phyloP scores from a whole-genome alignment of 1,140 invertebrate genomes.

The Drosophila quadrilineata region DNA sequence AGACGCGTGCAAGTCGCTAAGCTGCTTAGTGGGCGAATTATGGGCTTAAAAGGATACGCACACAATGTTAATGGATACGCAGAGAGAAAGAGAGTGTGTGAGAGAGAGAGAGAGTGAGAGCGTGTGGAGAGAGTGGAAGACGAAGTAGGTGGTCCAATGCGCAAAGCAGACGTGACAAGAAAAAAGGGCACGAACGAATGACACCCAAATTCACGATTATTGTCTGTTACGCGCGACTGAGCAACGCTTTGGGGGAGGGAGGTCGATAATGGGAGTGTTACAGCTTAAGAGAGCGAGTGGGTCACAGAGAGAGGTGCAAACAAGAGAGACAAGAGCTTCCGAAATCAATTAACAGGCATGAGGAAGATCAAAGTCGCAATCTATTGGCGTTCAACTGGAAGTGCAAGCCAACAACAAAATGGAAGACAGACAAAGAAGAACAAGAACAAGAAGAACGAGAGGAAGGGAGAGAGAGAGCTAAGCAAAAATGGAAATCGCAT shows the following conservation, averaged over 20 bases:
- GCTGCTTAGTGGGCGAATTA: conserved; percentile 35
- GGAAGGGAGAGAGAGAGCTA: background rate
- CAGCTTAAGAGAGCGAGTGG: background rate
- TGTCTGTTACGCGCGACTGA: conserved; percentile 40
- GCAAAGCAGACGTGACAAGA: conserved; percentile 4
- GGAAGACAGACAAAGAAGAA: background rate
- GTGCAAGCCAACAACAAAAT: conserved; percentile 25
- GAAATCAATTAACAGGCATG: conserved; percentile 52
- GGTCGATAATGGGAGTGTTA: conserved; percentile 4
- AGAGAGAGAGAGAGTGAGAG: background rate
- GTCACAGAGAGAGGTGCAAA: too few relatives aligned
- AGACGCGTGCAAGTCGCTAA: conserved; percentile 29
- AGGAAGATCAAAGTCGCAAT: conserved; percentile 50
- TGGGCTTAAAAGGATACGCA: conserved; percentile 31
- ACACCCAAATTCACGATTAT: conserved; percentile 38
- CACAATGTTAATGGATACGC: conserved; percentile 26
- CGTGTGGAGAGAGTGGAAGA: background rate
- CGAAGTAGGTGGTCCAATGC: background rate
- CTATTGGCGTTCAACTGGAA: conserved; percentile 34
- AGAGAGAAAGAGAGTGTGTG: background rate
- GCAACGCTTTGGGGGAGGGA: background rate
- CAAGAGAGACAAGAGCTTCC: conserved; percentile 5
- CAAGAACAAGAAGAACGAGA: background rate
- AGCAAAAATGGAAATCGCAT: conserved; percentile 30
- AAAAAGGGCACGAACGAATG: conserved; percentile 16